Base-by-base conservation (phyloP, 2,888 invertebrate genomes). In the Pollenia angustigena region DNA sequence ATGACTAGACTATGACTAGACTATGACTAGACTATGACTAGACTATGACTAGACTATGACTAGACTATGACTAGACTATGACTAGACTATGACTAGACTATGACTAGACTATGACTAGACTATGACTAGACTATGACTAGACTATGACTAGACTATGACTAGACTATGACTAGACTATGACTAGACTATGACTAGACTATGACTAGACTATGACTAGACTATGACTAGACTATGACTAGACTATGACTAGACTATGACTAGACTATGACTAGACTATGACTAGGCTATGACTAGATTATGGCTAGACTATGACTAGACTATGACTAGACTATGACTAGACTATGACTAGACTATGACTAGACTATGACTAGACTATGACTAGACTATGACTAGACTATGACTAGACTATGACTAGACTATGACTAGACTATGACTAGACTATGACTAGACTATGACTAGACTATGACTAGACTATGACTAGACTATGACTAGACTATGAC, bases 11-110 rank as follows among this genome's bases (percentile, higher is more conserved):
- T 40, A 32, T 52, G 40, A 40, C 32, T 40, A 50, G 32, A 32
- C 11, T 50, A 50, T 46, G 23, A 69, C 69, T 42, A 16, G 40
- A 69, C 68, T 40, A 52, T 52, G 32, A 69, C n/a, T 69, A 50
- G 50, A 50, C 50, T 50, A 50, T 50, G 50, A 50, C 50, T 50
- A 50, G 50, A 50, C 52, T 54, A 54, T 16, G 16, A 54, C 52
- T 52, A 16, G 16, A 52, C 52, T 54, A 54, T 16, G 16, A 54
- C 52, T 54, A 16, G 16, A 50, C 50, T 50, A 50, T 50, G 16
- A 50, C 50, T 50, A 50, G 50, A 50, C 50, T 50, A 50, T 50
- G 50, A 50, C 50, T 50, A 50, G 50, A 50, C 50, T 23, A 23
- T 23, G 2, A 50, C 48, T 12, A 48, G 48, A 12, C 12, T 48